Base-by-base conservation (phyloP, 2,888 invertebrate species). In the Dicyrtoma fusca region DNA sequence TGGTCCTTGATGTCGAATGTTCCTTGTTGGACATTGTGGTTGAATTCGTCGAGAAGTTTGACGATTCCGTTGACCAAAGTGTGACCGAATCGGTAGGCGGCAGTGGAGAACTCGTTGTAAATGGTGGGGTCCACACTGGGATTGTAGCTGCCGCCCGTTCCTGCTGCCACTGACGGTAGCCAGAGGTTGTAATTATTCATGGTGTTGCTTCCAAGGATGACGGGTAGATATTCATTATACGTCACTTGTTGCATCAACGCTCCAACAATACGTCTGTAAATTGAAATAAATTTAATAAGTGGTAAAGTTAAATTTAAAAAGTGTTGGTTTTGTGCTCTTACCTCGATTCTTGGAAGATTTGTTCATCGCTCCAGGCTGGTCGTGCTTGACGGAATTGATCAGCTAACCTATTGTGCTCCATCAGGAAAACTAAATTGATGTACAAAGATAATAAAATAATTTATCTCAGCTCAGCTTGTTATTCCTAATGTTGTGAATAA, bases 371-470 rank as follows among this genome's bases (percentile, higher is more conserved):
- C 78, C 77, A 78, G 49, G 73, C 68, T 13, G 80, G 78, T 55
- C 75, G 47, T 61, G 65, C 65, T 23, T 62, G 47, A 10, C 72
- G 51, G 25, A 79, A 75, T 55, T 76, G 77, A 45, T 74, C 69
- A 49, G 80, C 80, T 19, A 80, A 68, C 8, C 80, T 72, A 69
- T 80, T 80, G 73, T 80, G 80, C 68, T 79, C 79, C 23, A 78
- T 75, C 72, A 76, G 74, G 10, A 75, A 72, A 14, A 79, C 73
- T 51, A 34, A 5, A 34, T 34, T 34, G 3, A 34, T 34, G 34
- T 3, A 8, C 34, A 34, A 34, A 34, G 8, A 34, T 34, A 3
- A 8, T 34, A 59, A n/a, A n/a, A 21, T 21, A 53, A 53, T 5
- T 59, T 17, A 17, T 59, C 11, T 23, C 8, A 13, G 8, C 10